Evolutionary conservation across 1,140 invertebrate species (phyloP), one percentile per base, ranked within the genome.

Genomic region (Zaprionus lachaisei): DNA sequence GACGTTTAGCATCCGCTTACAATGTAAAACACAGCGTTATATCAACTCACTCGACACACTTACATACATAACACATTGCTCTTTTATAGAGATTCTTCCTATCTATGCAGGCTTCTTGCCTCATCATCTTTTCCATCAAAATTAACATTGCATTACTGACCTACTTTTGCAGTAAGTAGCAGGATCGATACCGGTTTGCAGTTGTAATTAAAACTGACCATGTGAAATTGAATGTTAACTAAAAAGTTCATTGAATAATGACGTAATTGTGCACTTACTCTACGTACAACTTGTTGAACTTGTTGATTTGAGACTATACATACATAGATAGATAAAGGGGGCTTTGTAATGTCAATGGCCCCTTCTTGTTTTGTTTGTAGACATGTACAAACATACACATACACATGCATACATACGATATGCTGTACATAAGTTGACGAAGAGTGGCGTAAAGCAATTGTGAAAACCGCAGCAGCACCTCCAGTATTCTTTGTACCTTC

Each of bases 91-190:
- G 3, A 67, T 5, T 24, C 2, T 60, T 64, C 54, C n/a, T 12
- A 63, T 20, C 28, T 28, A 14, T 38, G 58, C 49, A 44, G 47
- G 20, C 26, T n/a, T 37, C 51, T 47, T 28, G 44, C 11, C 7
- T 24, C 34, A 44, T 38, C 34, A 41, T 47, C 44, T 22, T 22
- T 55, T 2, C 15, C 38, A 7, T 17, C n/a, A 7, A 47, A 17
- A 47, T 47, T 56, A 51, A 56, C 60, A 38, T 63, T 68, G 70
- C 69, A 68, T 83, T 72, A 83, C 80, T 87, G 83, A 87, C 83
- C 83, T 87, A 87, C 77, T 89, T 85, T 85, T 76, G 72, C 20
- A 20, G 47, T 22, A 5, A 5, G 14, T 1, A 4, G 14, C 11
- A 24, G 47, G 47, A 51, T 22, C 47, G 20, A 20, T 67, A 86